Base-by-base conservation (phyloP, 2,113 vertebrate genomes). In the Sorex fumeus region DNA sequence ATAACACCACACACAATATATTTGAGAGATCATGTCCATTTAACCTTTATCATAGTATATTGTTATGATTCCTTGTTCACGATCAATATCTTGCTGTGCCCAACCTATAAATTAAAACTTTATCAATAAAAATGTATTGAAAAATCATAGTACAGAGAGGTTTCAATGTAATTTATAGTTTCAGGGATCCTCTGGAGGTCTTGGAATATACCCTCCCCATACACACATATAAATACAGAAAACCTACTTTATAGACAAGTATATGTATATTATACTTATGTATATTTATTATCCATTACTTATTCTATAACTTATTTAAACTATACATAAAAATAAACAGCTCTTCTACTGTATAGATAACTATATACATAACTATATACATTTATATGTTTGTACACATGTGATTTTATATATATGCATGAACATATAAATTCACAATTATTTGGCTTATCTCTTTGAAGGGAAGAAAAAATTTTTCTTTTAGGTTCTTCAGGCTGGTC, bases 251-350 rank as follows among this genome's bases (percentile, higher is more conserved):
- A 7, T 69, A 21, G 71, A 19, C 60, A 27, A 18, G 67, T 18
- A 32, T 2, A 32, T 27, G 23, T 36, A 30, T 36, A 23, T 30
- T 23, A 25, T n/a, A 13, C 11, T 9, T 66, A 40, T 40, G 30
- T 2, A 70, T 84, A 57, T 45, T 21, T n/a, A n/a, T n/a, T 3
- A 83, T 84, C 47, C 13, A 62, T 69, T 91, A 75, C 60, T 50
- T 87, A 69, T 36, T 86, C 86, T 36, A 23, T 13, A 80, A 70
- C 13, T 85, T 91, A 78, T 40, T 25, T 85, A 91, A 77, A 84
- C 10, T 78, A 79, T 74, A 30, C 64, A 27, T 82, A 12, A 15
- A 88, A 91, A 95, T 88, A 93, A 93, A 72, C 66, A 91, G 69
- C 70, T n/a, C n/a, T n/a, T n/a, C n/a, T n/a, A n/a, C n/a, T n/a